phyloP scores from a whole-genome alignment of 2,888 invertebrate genomes.

The Chrysolina oricalcia region DNA sequence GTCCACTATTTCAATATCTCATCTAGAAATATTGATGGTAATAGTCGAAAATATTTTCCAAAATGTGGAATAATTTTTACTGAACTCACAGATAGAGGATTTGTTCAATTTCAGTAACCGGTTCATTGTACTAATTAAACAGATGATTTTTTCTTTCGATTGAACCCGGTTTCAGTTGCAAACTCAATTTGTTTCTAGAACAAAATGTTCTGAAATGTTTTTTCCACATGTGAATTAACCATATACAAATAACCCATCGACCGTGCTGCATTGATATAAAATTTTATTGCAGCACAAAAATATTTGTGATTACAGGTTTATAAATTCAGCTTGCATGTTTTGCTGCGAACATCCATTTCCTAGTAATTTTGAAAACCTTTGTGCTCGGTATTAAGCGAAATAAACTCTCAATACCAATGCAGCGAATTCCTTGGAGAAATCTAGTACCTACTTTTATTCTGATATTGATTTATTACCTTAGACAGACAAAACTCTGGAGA shows the following conservation, averaged over 20 bases:
- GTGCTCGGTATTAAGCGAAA: neutral
- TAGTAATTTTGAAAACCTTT: neutral
- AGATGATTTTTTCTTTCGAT: too few relatives aligned
- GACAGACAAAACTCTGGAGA: neutral
- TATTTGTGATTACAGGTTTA: neutral
- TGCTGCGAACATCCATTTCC: slow-evolving; percentile 6
- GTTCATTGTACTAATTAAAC: too few relatives aligned
- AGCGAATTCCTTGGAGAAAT: slow-evolving; percentile 4
- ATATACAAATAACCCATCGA: neutral
- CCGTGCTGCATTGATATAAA: neutral
- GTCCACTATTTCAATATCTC: too few relatives aligned
- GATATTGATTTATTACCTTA: slow-evolving; percentile 8
- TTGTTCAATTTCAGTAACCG: too few relatives aligned
- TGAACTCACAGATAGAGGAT: too few relatives aligned
- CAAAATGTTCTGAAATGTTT: too few relatives aligned
- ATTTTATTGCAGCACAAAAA: neutral
- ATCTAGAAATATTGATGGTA: too few relatives aligned
- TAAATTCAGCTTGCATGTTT: neutral
- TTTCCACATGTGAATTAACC: neutral
- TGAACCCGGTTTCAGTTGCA: too few relatives aligned
- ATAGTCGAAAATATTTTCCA: too few relatives aligned
- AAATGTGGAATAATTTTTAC: too few relatives aligned
- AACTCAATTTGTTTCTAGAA: too few relatives aligned
- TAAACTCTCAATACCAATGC: neutral
- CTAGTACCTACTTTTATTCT: slow-evolving; percentile 1